phyloP scores from a whole-genome alignment of 2,113 vertebrate genomes.

The Triplophysa dalaica region DNA sequence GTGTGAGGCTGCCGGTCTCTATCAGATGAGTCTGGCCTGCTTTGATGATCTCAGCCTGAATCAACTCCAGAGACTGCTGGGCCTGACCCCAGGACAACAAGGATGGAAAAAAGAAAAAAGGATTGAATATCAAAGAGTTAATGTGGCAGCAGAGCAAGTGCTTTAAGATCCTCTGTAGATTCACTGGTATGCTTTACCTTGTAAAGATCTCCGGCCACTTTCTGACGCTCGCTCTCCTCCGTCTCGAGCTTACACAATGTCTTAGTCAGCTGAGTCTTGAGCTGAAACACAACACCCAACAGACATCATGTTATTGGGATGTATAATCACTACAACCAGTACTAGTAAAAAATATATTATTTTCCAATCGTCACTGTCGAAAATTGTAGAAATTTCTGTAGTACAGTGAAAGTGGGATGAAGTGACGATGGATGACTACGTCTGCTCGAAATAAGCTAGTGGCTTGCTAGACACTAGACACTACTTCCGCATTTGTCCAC shows the following conservation, averaged over 20 bases:
- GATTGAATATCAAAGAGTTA: background rate
- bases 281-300: constrained; percentile 71
- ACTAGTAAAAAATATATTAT: no score
- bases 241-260: constrained; percentile 85
- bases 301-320: background rate
- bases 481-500: no score
- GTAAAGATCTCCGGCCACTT: constrained; percentile 85
- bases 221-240: constrained; percentile 86
- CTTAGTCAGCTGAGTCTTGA: constrained; percentile 89
- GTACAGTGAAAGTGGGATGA: no score
- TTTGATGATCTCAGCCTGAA: constrained; percentile 88
- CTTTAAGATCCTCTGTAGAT: background rate
- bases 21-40: constrained; percentile 81
- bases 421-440: no score
- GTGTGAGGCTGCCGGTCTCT: constrained; percentile 85
- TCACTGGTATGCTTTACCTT: constrained; percentile 76
- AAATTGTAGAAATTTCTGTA: no score
- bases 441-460: no score
- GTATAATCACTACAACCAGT: no score
- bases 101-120: background rate
- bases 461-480: no score
- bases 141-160: background rate
- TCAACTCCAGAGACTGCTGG: constrained; percentile 89
- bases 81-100: constrained; percentile 72
- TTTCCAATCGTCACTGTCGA: no score